Evolutionary conservation across 2,888 invertebrate species (phyloP).

Genomic region (Blomia tropicalis): DNA sequence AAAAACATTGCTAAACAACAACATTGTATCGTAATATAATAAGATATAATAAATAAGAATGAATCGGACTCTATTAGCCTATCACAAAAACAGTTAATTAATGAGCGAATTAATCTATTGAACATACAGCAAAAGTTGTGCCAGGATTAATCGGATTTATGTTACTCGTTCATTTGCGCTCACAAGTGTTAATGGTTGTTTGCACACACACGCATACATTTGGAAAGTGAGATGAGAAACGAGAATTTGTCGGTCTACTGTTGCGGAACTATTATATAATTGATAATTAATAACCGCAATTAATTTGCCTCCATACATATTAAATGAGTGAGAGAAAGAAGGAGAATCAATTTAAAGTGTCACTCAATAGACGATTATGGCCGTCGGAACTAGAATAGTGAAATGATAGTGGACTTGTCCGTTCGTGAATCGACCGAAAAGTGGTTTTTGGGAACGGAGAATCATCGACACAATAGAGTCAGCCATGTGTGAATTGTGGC

Average conservation of each 20-base stretch:
- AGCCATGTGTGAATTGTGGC: constrained; percentile 2
- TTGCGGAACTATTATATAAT: not conserved
- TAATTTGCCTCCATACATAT: not conserved
- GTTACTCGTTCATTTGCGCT: not conserved
- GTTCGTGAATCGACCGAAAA: constrained; percentile 1
- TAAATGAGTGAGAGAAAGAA: not conserved
- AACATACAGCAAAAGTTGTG: not conserved
- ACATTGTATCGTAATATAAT: not conserved
- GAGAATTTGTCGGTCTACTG: not conserved
- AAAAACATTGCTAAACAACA: not conserved
- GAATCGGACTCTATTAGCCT: no score
- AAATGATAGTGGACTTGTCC: not conserved
- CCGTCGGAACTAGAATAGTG: not conserved
- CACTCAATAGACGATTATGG: not conserved
- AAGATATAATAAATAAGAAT: not conserved
- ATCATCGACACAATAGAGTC: not conserved
- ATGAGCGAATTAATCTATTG: constrained; percentile 11
- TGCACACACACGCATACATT: not conserved
- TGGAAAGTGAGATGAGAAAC: no score
- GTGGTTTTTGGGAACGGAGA: not conserved
- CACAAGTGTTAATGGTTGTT: not conserved
- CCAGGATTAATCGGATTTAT: not conserved
- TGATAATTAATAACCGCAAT: constrained; percentile 14
- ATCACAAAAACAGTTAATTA: no score
- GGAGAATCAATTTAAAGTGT: not conserved